These are phyloP conservation scores for Hetaerina titia DNA, from an alignment of 2,888 invertebrate genomes.

Conservation along the genomic window DNA sequence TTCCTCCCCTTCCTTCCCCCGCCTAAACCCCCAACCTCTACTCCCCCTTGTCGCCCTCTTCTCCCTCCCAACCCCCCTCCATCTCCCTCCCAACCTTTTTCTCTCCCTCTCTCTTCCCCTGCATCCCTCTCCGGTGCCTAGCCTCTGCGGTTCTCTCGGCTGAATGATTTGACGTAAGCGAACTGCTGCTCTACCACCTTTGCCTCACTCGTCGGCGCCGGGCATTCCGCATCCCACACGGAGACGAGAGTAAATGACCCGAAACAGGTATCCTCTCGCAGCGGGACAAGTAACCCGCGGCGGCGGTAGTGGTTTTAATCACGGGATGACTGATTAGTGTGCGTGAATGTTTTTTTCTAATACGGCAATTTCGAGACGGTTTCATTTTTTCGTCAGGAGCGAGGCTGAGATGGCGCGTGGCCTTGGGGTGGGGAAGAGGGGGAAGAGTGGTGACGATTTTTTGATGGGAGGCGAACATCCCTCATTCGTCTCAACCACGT, in stretches of 20 bases:
- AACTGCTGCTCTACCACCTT: conserved; percentile 30
- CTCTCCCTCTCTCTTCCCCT: neutral
- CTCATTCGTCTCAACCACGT: too few species aligned
- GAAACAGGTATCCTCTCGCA: neutral
- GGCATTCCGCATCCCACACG: neutral
- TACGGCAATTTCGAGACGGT: neutral
- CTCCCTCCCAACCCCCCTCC: neutral
- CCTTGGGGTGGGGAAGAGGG: neutral
- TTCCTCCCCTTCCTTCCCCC: neutral
- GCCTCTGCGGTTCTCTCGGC: conserved; percentile 49
- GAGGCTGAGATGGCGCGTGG: neutral
- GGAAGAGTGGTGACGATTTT: neutral
- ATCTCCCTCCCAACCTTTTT: neutral
- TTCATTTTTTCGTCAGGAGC: neutral
- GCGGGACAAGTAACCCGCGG: neutral
- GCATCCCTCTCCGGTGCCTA: neutral
- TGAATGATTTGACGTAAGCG: conserved; percentile 65
- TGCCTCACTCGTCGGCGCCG: neutral
- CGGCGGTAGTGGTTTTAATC: conserved; percentile 9
- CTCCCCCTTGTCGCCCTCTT: neutral
- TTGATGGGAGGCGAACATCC: too few species aligned
- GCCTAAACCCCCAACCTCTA: neutral
- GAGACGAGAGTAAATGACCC: neutral
- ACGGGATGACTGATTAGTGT: neutral
- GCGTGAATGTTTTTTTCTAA: neutral